Evolutionary conservation across 2,888 invertebrate species (phyloP), one percentile per base, ranked within the genome.

Genomic region (Notocelia uddmanniana): DNA sequence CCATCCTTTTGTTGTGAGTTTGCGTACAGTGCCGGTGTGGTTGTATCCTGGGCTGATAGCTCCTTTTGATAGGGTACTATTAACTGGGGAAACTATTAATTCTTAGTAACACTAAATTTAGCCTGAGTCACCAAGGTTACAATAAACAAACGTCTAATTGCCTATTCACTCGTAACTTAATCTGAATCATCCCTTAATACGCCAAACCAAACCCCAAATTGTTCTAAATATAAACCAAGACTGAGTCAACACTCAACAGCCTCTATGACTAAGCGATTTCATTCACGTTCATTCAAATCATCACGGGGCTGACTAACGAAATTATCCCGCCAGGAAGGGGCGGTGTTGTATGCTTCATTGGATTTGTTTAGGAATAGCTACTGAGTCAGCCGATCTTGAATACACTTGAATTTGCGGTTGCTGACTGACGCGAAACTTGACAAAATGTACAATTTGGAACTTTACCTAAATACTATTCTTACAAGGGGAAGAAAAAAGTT

Each of bases 231-330:
- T 52, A 37, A 52, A 1, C n/a, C 52, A n/a, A 34, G 15, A 45
- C 34, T 67, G 66, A 70, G 23, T 68, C 60, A 68, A 31, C 19
- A 70, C 18, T 68, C 60, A 68, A 31, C 19, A 8, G 34, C n/a
- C 54, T 57, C 10, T 34, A 59, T 71, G 71, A 71, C 71, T 71
- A 26, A 60, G 71, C 66, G 10, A 59, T 52, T 64, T 45, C 52
- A 59, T 70, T 66, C 59, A 70, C 70, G 54, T 60, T 45, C 57
- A 50, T 68, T 72, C 57, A 54, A 72, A 68, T 68, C 68, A 57
- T 68, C 68, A 60, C 55, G 23, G 45, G 54, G 68, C 62, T 72
- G 72, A 72, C 68, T 72, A 68, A 72, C 26, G 34, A 57, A 62
- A 68, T 72, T 50, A 58, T 58, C 55, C 31, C 45, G 48, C 6